Conservation (phyloP, 2,797 vertebrate species). For the Crocodylus rhombifer region DNA sequence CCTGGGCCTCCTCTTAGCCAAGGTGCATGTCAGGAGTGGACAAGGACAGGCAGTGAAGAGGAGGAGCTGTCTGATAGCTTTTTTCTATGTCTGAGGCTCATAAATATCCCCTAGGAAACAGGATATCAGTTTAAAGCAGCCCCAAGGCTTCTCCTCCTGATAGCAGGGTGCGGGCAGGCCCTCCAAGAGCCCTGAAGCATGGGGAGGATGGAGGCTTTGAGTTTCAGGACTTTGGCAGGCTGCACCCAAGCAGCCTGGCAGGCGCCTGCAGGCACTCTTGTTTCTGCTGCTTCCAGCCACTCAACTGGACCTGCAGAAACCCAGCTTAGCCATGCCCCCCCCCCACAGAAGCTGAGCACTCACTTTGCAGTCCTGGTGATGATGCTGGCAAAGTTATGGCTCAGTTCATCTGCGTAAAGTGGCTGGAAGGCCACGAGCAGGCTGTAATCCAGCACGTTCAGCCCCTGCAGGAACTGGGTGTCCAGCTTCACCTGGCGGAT, state of each 20-base stretch:
- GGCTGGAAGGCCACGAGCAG: conserved; percentile 88
- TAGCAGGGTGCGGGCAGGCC: not conserved
- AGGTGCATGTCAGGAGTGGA: not conserved
- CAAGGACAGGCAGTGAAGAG: not conserved
- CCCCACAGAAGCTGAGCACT: conserved; percentile 12
- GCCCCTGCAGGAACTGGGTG: conserved; percentile 84
- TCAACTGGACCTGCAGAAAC: not conserved
- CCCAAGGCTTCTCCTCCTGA: not conserved
- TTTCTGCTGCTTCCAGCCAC: not conserved
- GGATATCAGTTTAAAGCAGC: not conserved
- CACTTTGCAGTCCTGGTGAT: conserved; percentile 85
- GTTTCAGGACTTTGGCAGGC: not conserved
- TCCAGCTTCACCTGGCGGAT: conserved; percentile 88
- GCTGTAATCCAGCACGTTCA: conserved; percentile 92
- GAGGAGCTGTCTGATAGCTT: not conserved
- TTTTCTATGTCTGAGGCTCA: not conserved
- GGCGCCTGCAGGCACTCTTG: not conserved
- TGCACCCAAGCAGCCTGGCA: not conserved
- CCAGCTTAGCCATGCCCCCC: too few relatives aligned
- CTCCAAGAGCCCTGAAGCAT: not conserved
- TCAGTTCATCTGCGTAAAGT: conserved; percentile 85
- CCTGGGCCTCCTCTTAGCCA: not conserved
- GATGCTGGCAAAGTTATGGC: conserved; percentile 79
- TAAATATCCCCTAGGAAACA: not conserved
- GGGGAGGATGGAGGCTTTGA: not conserved